These are phyloP conservation scores for Caenorhabditis sinica DNA, from an alignment of 2,888 invertebrate species.

Conservation along the genomic window DNA sequence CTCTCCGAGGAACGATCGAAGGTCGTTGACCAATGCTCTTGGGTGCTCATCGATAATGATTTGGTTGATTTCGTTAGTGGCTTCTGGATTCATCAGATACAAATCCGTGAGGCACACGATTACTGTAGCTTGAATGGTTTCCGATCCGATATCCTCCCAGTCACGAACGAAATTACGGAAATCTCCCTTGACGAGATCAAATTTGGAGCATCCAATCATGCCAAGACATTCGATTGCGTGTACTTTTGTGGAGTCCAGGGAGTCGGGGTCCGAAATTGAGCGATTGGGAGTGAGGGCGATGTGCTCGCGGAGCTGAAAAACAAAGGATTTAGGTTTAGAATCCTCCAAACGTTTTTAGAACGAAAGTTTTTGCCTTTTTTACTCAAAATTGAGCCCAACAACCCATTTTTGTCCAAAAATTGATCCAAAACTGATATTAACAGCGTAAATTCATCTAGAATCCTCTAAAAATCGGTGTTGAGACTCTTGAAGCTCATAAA, in stretches of 20 bases:
- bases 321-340: not conserved
- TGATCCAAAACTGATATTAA: no score
- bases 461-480: no score
- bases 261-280: no score
- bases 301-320: slow-evolving; percentile 1
- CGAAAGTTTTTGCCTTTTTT: no score
- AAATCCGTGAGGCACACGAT: slow-evolving; percentile 8
- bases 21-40: no score
- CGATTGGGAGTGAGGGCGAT: not conserved
- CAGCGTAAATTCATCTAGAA: no score
- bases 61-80: slow-evolving; percentile 7
- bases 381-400: not conserved
- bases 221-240: slow-evolving; percentile 47
- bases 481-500: no score
- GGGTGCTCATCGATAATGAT: not conserved
- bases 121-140: not conserved
- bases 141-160: not conserved
- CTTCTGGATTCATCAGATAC: slow-evolving; percentile 2
- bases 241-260: slow-evolving; percentile 5
- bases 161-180: not conserved
- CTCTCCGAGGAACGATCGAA: not conserved
- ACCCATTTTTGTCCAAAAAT: no score
- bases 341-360: no score
- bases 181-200: not conserved
- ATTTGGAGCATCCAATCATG: slow-evolving; percentile 37